A percentile compares a stretch with the other conserved stretches of the same genome.
Evolutionary conservation across 2,888 invertebrate genomes (phyloP).

Genomic region (Drosophila mulleri): DNA sequence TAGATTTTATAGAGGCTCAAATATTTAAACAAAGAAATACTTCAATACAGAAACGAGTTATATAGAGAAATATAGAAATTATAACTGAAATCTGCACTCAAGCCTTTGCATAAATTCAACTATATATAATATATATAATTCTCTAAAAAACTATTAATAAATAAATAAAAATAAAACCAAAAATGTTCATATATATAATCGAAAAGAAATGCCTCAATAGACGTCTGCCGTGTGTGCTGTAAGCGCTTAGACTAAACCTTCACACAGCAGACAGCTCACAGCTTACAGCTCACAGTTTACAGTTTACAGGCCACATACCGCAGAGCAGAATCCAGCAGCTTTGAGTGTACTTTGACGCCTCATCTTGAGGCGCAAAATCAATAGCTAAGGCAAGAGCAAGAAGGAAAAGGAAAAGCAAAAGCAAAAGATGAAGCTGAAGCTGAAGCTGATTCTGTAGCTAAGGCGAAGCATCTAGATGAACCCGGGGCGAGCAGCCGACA

Average conservation of each 20-base stretch:
- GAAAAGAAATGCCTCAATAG: conserved; percentile 11
- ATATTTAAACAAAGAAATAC: too few relatives aligned
- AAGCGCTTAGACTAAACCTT: conserved; percentile 22
- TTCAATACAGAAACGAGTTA: too few relatives aligned
- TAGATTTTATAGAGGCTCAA: too few relatives aligned
- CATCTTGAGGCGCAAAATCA: conserved; percentile 31
- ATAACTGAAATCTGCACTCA: not conserved
- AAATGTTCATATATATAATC: not conserved
- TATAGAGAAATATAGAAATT: too few relatives aligned
- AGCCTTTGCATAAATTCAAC: not conserved
- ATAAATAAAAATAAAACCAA: not conserved
- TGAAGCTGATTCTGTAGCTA: not conserved
- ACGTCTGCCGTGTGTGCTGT: conserved; percentile 7
- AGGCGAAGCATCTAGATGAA: not conserved
- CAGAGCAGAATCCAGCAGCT: conserved; percentile 25
- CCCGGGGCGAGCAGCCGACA: not conserved
- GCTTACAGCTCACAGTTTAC: not conserved
- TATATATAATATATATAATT: not conserved
- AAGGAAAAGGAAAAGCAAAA: not conserved
- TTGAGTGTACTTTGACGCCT: conserved; percentile 35
- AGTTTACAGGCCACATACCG: conserved; percentile 14
- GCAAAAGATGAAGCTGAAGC: not conserved
- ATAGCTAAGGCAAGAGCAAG: not conserved
- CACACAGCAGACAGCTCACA: conserved; percentile 12
- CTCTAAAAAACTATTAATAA: too few relatives aligned